Evolutionary conservation across 2,888 invertebrate species (phyloP), one percentile per base, ranked within the genome.

Genomic region (Lomographa bimaculata): DNA sequence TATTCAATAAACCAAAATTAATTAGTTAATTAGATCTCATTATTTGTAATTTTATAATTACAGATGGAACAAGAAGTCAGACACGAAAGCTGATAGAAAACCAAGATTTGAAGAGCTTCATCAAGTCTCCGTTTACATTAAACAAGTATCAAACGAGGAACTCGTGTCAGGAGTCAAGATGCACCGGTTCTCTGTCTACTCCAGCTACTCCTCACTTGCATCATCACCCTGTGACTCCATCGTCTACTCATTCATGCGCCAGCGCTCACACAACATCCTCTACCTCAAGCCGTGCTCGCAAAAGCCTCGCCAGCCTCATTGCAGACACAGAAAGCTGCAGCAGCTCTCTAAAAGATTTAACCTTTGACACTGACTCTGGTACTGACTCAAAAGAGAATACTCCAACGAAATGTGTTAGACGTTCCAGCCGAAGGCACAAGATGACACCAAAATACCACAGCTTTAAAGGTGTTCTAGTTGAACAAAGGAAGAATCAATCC

Each of bases 281-380:
- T 3, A 81, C 83, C 5, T 81, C 85, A n/a, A 86, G 86, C 63
- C 61, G 72, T 5, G 89, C 86, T 5, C 68, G 89, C 2, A 86
- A 86, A 46, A 85, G 85, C 50, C 65, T 89, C 2, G 85, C 85
- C 27, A 82, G 76, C 49, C 76, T 89, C 27, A 87, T 86, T 8
- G 89, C 87, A 7, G 89, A 89, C 50, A 81, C 89, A 1, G 90
- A 90, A 49, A 89, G 89, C 56, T 89, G 89, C 57, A 89, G 89
- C 60, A 89, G 89, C 54, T 89, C 89, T 2, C 50, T 90, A 4
- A 87, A 89, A 77, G 89, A 89, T 51, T 68, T 89, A 0, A 90
- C 84, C 51, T 89, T 90, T 37, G 83, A 89, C 46, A 72, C 87
- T 0, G 89, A 89, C 46, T 87, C 89, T 1, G 79, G 82, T 1